Evolutionary conservation across 2,797 vertebrate species (phyloP).

Genomic region (Enteromius fasciolatus): DNA sequence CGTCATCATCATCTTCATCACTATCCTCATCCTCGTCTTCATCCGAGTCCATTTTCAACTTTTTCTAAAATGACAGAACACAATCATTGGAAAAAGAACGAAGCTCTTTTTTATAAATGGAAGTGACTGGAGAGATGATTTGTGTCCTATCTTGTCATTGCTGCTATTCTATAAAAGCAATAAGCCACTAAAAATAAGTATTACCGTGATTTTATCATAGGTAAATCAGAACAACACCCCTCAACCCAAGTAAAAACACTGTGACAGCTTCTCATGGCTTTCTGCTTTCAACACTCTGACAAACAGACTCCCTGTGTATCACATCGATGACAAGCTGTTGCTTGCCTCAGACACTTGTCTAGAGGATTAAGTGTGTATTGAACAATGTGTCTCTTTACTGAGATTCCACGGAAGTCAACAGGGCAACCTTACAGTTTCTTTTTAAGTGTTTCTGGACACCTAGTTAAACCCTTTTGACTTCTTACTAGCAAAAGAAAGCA

Average conservation of each 20-base stretch:
- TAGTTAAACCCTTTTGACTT: neutral
- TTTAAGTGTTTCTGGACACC: neutral
- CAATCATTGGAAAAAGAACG: neutral
- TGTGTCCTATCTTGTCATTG: neutral
- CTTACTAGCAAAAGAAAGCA: neutral
- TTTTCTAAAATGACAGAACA: conserved; percentile 71
- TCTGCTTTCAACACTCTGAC: conserved; percentile 16
- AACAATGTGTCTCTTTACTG: conserved; percentile 38
- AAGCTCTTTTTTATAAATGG: neutral
- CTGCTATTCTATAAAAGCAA: neutral
- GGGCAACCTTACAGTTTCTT: neutral
- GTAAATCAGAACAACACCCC: neutral
- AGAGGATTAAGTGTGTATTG: conserved; percentile 38
- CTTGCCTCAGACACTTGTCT: conserved; percentile 28
- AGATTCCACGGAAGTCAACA: conserved; percentile 17
- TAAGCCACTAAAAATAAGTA: neutral
- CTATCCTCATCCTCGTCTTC: conserved; percentile 66
- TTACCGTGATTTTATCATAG: neutral
- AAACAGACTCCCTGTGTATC: conserved; percentile 3
- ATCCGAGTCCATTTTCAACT: conserved; percentile 80
- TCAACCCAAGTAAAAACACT: neutral
- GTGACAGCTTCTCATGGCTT: neutral
- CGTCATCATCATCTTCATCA: conserved; percentile 68
- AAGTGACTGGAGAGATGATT: neutral
- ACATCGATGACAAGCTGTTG: conserved; percentile 21